A percentile compares a stretch with the other conserved stretches of the same genome.
Conservation (phyloP, 1,140 invertebrate genomes). For the Frieseomelitta varia region DNA sequence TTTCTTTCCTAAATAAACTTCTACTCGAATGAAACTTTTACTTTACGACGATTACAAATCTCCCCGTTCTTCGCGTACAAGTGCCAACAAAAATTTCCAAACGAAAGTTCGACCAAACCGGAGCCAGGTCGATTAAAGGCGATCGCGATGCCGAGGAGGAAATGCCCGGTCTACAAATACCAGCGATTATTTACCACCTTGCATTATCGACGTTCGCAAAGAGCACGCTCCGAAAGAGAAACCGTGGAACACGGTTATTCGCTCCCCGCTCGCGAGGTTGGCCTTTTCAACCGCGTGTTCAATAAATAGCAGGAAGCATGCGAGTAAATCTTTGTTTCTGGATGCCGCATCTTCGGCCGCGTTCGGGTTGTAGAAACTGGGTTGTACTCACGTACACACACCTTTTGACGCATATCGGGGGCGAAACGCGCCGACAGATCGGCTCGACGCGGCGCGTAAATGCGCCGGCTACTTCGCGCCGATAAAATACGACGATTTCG, state of each 20-base stretch:
- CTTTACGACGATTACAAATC: too few relatives aligned
- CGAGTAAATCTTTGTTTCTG: constrained; percentile 35
- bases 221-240: background rate
- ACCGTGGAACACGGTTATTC: constrained; percentile 23
- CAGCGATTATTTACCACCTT: too few relatives aligned
- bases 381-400: background rate
- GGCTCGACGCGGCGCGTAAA: constrained; percentile 21
- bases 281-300: constrained; percentile 20
- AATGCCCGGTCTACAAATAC: background rate
- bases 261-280: constrained; percentile 5
- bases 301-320: constrained; percentile 10
- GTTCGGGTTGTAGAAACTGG: background rate
- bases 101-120: background rate
- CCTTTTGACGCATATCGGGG: constrained; percentile 41
- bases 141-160: background rate
- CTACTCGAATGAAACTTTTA: too few relatives aligned
- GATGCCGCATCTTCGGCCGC: background rate
- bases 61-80: too few relatives aligned
- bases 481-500: constrained; percentile 28
- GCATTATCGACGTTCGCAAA: background rate
- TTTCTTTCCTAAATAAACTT: too few relatives aligned
- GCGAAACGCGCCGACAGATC: constrained; percentile 13
- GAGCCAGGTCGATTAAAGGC: background rate
- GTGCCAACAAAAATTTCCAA: background rate
- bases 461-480: constrained; percentile 14